A percentile compares a stretch with the other conserved stretches of the same genome.
These are phyloP conservation scores for Enteromius afrohamiltoni DNA, from an alignment of 2,797 vertebrate genomes.

Conservation along the genomic window DNA sequence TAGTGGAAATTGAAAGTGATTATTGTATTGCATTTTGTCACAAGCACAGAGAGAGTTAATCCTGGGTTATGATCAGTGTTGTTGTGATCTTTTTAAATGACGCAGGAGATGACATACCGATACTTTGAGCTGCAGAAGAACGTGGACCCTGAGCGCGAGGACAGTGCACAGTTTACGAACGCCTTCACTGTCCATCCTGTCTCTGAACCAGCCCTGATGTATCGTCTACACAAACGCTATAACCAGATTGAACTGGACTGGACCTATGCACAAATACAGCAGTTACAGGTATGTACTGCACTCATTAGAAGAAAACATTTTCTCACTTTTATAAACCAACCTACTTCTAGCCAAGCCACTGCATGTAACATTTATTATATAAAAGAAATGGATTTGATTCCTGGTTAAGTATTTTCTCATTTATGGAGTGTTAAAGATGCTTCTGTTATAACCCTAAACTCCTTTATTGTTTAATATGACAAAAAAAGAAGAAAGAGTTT, in stretches of 20 bases:
- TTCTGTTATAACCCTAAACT: background rate
- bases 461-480: background rate
- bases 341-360: background rate
- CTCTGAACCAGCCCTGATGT: slow-evolving; percentile 89
- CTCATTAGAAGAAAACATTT: background rate
- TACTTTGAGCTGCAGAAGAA: slow-evolving; percentile 94
- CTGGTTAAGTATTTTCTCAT: background rate
- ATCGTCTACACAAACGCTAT: slow-evolving; percentile 91
- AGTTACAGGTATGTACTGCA: slow-evolving; percentile 85
- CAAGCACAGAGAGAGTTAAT: background rate
- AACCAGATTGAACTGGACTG: slow-evolving; percentile 90
- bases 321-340: background rate
- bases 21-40: background rate
- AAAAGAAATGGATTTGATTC: background rate
- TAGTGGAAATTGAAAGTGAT: background rate
- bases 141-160: slow-evolving; percentile 88
- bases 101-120: slow-evolving; percentile 88
- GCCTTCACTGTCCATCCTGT: slow-evolving; percentile 91
- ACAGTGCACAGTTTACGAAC: slow-evolving; percentile 82
- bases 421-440: background rate
- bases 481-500: background rate
- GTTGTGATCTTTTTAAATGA: slow-evolving; percentile 46
- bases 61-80: background rate
- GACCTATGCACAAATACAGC: slow-evolving; percentile 88
- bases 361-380: background rate